Evolutionary conservation across 2,797 vertebrate species (phyloP).

Genomic region (Ciconia nigra): DNA sequence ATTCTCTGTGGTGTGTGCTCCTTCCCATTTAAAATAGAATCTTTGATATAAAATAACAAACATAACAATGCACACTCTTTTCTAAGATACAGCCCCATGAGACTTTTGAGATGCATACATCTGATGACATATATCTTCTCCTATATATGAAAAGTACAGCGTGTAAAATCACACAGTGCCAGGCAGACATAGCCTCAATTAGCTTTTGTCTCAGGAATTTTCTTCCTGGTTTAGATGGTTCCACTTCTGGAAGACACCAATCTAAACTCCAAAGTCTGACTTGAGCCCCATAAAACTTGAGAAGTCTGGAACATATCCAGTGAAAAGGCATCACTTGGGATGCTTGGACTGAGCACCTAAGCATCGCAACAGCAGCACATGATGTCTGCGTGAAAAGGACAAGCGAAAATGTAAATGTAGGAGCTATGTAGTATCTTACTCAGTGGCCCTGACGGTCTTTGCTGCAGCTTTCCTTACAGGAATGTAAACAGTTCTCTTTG

Average conservation of each 20-base stretch:
- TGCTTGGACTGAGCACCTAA: not conserved
- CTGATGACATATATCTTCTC: not conserved
- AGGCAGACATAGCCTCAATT: not conserved
- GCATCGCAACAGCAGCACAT: not conserved
- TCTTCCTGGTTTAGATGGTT: not conserved
- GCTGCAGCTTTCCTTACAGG: conserved; percentile 56
- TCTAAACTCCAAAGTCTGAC: not conserved
- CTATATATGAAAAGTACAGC: not conserved
- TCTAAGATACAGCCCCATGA: not conserved
- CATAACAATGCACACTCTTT: not conserved
- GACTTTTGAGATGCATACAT: not conserved
- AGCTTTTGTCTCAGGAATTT: not conserved
- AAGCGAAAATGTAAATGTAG: not conserved
- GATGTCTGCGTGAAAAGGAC: fast-evolving
- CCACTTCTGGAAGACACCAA: not conserved
- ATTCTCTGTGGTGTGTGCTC: not conserved
- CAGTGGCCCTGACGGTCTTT: not conserved
- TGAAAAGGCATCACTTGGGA: not conserved
- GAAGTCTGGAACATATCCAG: not conserved
- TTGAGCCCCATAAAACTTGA: not conserved
- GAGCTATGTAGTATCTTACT: not conserved
- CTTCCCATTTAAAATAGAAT: not conserved
- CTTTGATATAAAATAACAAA: not conserved
- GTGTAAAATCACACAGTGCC: not conserved
- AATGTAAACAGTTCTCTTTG: conserved; percentile 80